phyloP scores from a whole-genome alignment of 2,797 vertebrate species.

The Liasis olivaceus region DNA sequence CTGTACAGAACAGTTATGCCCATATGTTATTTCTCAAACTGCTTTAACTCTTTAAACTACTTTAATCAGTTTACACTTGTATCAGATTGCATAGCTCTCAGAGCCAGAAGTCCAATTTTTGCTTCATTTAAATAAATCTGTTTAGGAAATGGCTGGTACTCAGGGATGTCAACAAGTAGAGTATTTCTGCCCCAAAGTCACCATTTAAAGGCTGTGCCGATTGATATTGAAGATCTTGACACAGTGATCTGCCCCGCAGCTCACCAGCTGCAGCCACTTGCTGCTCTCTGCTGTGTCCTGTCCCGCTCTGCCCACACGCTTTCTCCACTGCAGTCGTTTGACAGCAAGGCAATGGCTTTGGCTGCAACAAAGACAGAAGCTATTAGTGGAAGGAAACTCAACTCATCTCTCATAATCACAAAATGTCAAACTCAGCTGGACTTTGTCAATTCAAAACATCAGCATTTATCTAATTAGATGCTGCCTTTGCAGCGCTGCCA shows the following conservation, averaged over 20 bases:
- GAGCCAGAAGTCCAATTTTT: not conserved
- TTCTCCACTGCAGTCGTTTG: constrained; percentile 90
- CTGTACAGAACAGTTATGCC: not conserved
- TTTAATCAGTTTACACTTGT: constrained; percentile 32
- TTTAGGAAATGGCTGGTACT: not conserved
- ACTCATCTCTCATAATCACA: constrained; percentile 42
- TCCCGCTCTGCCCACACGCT: constrained; percentile 71
- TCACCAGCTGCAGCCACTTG: constrained; percentile 89
- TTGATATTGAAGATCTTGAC: constrained; percentile 93
- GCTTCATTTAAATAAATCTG: not conserved
- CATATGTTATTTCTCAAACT: not conserved
- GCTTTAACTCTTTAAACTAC: constrained; percentile 52
- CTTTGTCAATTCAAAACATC: constrained; percentile 42
- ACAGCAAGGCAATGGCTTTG: constrained; percentile 89
- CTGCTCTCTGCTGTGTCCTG: constrained; percentile 69
- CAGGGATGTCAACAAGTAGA: constrained; percentile 7
- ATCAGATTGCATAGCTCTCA: constrained; percentile 26
- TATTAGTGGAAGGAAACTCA: constrained; percentile 50
- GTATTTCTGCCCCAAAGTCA: constrained; percentile 5
- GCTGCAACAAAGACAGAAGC: constrained; percentile 73
- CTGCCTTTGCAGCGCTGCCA: constrained; percentile 52
- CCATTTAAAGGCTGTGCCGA: constrained; percentile 77
- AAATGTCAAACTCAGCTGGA: constrained; percentile 66
- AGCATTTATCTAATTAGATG: constrained; percentile 61
- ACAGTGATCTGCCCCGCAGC: constrained; percentile 87